These are phyloP conservation scores for Heptranchias perlo DNA, from an alignment of 2,113 vertebrate genomes.

Conservation along the genomic window DNA sequence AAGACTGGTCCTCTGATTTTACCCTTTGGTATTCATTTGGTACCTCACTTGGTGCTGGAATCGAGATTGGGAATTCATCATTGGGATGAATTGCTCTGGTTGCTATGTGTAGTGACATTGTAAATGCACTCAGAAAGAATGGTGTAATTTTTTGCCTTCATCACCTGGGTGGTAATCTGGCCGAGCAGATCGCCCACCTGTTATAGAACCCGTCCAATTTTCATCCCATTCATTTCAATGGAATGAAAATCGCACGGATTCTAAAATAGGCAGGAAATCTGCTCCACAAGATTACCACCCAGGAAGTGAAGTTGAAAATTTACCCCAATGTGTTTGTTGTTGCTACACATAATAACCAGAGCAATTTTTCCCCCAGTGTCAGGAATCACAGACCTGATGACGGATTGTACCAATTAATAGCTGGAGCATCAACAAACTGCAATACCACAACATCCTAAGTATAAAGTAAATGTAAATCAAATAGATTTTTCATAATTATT, in stretches of 20 bases:
- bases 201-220: neutral
- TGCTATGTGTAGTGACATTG: neutral
- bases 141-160: neutral
- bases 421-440: neutral
- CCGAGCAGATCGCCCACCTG: neutral
- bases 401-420: neutral
- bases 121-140: neutral
- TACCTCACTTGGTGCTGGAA: neutral
- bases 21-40: neutral
- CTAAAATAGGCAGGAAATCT: neutral
- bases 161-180: neutral
- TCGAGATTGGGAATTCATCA: neutral
- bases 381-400: neutral
- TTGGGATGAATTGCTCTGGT: neutral
- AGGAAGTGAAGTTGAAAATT: neutral
- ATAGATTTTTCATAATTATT: neutral
- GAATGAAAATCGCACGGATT: neutral
- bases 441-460: neutral
- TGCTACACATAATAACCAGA: no score
- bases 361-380: neutral
- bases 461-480: neutral
- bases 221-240: neutral
- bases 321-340: neutral
- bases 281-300: neutral
- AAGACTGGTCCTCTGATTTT: neutral